Conservation (phyloP, 2,113 vertebrate genomes). For the Rhipidura dahli region DNA sequence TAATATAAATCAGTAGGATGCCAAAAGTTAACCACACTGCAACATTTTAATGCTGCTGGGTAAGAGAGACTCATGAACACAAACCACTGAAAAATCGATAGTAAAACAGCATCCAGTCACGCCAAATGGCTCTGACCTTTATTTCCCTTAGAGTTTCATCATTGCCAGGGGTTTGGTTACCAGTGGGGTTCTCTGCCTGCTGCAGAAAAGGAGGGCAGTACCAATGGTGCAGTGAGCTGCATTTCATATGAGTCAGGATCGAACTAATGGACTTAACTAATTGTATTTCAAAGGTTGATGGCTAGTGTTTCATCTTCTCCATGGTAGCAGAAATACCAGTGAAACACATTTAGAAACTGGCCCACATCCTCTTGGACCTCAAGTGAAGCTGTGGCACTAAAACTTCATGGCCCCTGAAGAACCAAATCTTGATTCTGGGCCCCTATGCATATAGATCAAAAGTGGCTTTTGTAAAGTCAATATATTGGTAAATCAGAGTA, state of each 20-base stretch:
- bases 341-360: neutral
- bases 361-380: neutral
- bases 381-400: neutral
- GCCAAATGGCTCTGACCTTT: neutral
- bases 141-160: neutral
- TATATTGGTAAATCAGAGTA: neutral
- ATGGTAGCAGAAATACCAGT: neutral
- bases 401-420: neutral
- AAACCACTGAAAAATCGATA: conserved; percentile 3
- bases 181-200: neutral
- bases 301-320: neutral
- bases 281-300: neutral
- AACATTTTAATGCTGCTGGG: neutral
- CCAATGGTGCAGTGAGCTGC: neutral
- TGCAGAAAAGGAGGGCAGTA: neutral
- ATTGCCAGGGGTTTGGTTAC: neutral
- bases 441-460: neutral
- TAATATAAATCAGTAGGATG: conserved; percentile 5
- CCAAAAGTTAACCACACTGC: neutral
- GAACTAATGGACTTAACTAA: neutral
- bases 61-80: neutral
- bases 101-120: neutral
- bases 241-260: neutral
- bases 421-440: neutral
- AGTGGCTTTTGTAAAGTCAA: neutral